These are phyloP conservation scores for Drosophila yooni DNA, from an alignment of 2,888 invertebrate species.

Conservation along the genomic window DNA sequence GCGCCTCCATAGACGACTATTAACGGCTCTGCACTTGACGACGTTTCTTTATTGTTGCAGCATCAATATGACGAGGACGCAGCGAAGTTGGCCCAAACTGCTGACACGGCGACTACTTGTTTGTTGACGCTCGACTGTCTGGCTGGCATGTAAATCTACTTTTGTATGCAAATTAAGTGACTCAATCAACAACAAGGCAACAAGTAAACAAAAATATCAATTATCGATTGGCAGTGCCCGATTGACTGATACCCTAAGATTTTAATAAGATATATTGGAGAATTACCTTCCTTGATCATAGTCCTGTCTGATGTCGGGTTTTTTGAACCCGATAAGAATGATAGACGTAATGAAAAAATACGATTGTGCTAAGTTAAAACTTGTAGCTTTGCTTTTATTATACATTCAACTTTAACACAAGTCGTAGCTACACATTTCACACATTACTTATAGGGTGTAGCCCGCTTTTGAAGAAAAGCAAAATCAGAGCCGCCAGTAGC, in stretches of 20 bases:
- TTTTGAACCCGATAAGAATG: background rate
- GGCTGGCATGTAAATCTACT: conserved; percentile 78
- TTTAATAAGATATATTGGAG: background rate
- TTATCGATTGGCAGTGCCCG: background rate
- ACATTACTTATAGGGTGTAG: conserved; percentile 37
- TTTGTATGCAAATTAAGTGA: conserved; percentile 81
- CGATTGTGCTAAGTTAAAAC: background rate
- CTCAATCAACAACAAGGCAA: conserved; percentile 70
- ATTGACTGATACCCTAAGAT: conserved; percentile 23
- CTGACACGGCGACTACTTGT: conserved; percentile 24
- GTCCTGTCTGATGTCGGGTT: background rate
- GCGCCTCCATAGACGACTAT: conserved; percentile 65
- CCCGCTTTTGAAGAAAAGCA: conserved; percentile 18
- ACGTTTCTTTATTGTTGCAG: conserved; percentile 47
- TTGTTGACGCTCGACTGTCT: conserved; percentile 54
- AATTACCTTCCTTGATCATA: background rate
- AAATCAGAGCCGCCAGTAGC: conserved; percentile 36
- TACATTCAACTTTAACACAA: too few species aligned
- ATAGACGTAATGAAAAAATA: too few species aligned
- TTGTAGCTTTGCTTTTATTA: background rate
- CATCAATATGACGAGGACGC: conserved; percentile 27
- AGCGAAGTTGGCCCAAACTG: conserved; percentile 17
- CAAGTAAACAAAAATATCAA: conserved; percentile 29
- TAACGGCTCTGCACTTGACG: conserved; percentile 64
- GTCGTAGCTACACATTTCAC: too few species aligned